phyloP scores from a whole-genome alignment of 2,113 vertebrate genomes.

The Perca fluviatilis region DNA sequence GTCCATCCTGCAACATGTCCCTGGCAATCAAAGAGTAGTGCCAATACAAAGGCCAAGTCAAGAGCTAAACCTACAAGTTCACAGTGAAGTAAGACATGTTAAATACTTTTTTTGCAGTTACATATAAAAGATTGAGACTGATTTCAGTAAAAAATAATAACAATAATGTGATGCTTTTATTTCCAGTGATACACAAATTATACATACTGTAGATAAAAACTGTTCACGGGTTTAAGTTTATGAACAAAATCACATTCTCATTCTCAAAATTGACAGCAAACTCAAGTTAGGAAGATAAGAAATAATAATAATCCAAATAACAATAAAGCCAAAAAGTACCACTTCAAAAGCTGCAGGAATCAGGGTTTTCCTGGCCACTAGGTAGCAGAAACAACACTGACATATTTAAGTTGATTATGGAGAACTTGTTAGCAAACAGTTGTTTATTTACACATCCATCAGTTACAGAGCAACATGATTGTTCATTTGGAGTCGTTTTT shows the following conservation, averaged over 20 bases:
- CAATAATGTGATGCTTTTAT: not conserved
- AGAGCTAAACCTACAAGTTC: slow-evolving; percentile 29
- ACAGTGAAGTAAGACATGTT: slow-evolving; percentile 17
- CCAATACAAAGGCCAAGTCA: slow-evolving; percentile 43
- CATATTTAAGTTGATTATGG: not conserved
- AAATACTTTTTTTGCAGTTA: not conserved
- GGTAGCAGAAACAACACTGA: not conserved
- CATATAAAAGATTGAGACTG: not conserved
- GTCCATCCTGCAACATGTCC: slow-evolving; percentile 49
- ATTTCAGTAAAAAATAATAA: not conserved
- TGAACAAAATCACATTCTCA: not conserved
- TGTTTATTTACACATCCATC: not conserved
- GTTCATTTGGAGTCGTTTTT: not conserved
- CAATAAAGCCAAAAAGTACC: not conserved
- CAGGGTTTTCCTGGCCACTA: not conserved
- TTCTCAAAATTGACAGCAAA: not conserved
- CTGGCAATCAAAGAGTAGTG: slow-evolving; percentile 37
- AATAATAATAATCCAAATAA: not conserved
- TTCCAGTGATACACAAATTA: not conserved
- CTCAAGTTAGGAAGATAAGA: not conserved
- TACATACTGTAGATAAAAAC: not conserved
- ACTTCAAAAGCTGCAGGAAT: not conserved
- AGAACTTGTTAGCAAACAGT: not conserved
- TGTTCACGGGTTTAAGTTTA: no score
- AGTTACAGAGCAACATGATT: not conserved